Base-by-base conservation (phyloP, 2,797 vertebrate species). In the Tadarida brasiliensis region DNA sequence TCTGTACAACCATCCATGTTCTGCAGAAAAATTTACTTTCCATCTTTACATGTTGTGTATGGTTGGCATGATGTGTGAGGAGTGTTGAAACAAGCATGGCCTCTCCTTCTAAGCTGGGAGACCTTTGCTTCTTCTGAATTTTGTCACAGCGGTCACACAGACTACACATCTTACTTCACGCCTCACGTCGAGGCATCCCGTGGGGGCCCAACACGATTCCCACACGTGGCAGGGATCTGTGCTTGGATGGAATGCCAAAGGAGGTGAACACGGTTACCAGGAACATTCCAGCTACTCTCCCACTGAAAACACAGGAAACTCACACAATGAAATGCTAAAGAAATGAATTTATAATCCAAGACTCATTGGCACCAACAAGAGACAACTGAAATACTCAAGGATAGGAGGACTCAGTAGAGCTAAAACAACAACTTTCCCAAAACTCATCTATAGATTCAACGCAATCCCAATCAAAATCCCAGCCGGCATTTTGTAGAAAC, bases 171-270 rank as follows among this genome's bases (percentile, higher is more conserved):
- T 11, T 14, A 63, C 26, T 24, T 56, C 65, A 28, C 44, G 49
- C 10, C 10, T 70, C 63, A 30, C 1, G 63, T 2, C 1, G 67
- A 22, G 6, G n/a, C 1, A 0, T 15, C 33, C 33, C 12, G 39
- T 47, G 8, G 26, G n/a, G 1, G 10, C 7, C 30, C 11, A 0
- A 7, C 39, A 1, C 0, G 2, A 8, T 17, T 7, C 57, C 76
- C 49, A 11, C 59, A 16, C 0, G 1, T 5, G 16, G 20, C 24
- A 20, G 33, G 5, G 84, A 35, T 5, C 68, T 44, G 4, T 51
- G 20, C 51, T 73, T 47, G 49, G 82, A 54, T 17, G 16, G 33
- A 20, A 8, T 12, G 11, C n/a, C 17, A 9, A 54, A 63, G 57
- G 39, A 87, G 83, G 59, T 1, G 0, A 47, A 71, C 68, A 82